phyloP scores from a whole-genome alignment of 2,888 invertebrate species.

The Dryadula phaetusa region DNA sequence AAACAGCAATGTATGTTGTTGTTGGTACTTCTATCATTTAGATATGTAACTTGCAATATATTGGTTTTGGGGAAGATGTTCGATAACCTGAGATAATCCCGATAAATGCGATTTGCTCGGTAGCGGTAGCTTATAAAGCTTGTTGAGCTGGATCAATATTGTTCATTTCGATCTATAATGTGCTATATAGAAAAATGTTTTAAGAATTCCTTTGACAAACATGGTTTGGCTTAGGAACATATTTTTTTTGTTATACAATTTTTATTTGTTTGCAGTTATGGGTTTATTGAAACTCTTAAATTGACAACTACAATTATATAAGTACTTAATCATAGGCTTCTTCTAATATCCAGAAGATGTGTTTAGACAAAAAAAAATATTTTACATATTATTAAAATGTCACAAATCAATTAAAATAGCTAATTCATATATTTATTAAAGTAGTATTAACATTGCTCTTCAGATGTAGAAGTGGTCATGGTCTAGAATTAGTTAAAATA shows the following conservation, averaged over 20 bases:
- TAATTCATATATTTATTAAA: too few relatives aligned
- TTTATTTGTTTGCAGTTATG: not conserved
- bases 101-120: constrained; percentile 75
- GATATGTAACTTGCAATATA: constrained; percentile 31
- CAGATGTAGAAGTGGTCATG: too few relatives aligned
- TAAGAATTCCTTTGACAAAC: constrained; percentile 28
- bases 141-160: constrained; percentile 56
- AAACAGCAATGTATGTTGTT: constrained; percentile 49
- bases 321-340: too few relatives aligned
- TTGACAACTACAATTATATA: too few relatives aligned
- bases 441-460: too few relatives aligned
- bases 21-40: constrained; percentile 36
- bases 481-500: too few relatives aligned
- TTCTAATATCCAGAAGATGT: too few relatives aligned
- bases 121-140: constrained; percentile 65
- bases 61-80: constrained; percentile 61
- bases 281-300: not conserved
- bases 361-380: too few relatives aligned
- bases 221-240: not conserved
- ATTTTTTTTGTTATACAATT: not conserved
- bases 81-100: constrained; percentile 79
- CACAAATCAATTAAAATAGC: too few relatives aligned
- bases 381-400: too few relatives aligned
- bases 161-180: constrained; percentile 45
- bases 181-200: constrained; percentile 38